These are phyloP conservation scores for Litoditis marina DNA, from an alignment of 2,888 invertebrate species.

Conservation along the genomic window DNA sequence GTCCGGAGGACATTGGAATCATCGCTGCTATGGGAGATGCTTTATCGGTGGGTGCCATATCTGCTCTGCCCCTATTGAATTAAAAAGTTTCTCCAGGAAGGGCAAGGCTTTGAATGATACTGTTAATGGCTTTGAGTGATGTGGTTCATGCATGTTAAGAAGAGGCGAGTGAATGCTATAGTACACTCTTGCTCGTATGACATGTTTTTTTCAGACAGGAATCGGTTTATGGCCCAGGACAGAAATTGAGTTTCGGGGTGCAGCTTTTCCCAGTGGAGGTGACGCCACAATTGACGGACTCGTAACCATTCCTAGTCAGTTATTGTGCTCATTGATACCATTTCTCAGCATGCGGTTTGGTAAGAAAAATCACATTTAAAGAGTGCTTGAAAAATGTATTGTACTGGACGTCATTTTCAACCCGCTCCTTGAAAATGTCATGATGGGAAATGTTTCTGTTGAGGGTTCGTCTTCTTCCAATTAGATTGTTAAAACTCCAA, in stretches of 20 bases:
- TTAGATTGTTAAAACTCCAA: too few relatives aligned
- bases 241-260: conserved; percentile 57
- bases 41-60: conserved; percentile 49
- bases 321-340: too few relatives aligned
- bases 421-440: too few relatives aligned
- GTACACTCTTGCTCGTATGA: background rate
- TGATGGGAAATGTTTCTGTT: too few relatives aligned
- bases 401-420: too few relatives aligned
- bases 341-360: too few relatives aligned
- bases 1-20: conserved; percentile 57
- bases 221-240: conserved; percentile 54
- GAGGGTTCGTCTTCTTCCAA: too few relatives aligned
- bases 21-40: conserved; percentile 60
- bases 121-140: background rate
- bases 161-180: background rate
- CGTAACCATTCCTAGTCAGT: conserved; percentile 55
- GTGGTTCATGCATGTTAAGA: too few relatives aligned
- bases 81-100: too few relatives aligned
- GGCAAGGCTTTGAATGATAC: background rate
- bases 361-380: too few relatives aligned
- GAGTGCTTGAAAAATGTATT: too few relatives aligned
- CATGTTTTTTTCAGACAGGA: conserved; percentile 42
- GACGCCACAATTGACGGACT: conserved; percentile 61
- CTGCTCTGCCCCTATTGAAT: too few relatives aligned
- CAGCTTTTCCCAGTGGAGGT: conserved; percentile 57